phyloP scores from a whole-genome alignment of 1,140 invertebrate genomes.

The Bombus balteatus region DNA sequence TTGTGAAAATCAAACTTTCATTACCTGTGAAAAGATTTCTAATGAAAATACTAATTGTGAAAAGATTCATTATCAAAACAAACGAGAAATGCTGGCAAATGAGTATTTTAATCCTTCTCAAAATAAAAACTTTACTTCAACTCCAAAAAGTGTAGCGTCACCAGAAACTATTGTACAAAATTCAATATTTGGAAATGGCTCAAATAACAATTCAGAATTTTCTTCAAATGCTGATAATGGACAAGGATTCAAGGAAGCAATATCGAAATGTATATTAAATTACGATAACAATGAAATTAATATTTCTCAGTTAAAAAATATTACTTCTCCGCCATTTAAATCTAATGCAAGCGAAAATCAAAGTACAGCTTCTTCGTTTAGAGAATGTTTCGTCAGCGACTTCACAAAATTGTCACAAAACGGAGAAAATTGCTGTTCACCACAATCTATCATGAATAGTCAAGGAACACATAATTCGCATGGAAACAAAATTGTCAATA shows the following conservation, averaged over 20 bases:
- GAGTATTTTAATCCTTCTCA: no score
- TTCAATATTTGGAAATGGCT: neutral
- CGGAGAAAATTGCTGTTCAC: neutral
- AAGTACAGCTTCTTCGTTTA: neutral
- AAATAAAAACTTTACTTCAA: no score
- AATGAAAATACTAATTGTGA: neutral
- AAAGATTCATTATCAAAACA: no score
- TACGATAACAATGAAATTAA: neutral
- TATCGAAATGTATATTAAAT: conserved; percentile 1
- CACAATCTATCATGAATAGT: neutral
- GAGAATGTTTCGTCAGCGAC: neutral
- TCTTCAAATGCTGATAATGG: neutral
- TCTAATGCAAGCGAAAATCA: neutral
- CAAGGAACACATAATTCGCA: no score
- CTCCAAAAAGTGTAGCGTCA: neutral
- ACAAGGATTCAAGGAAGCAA: neutral
- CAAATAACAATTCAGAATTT: neutral
- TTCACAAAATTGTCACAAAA: neutral
- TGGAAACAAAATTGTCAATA: neutral
- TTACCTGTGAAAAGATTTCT: neutral
- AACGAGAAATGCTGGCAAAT: neutral
- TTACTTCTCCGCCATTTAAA: no score
- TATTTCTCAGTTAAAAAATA: neutral
- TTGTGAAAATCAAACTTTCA: neutral
- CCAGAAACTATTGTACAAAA: no score